Evolutionary conservation across 1,140 invertebrate species (phyloP).

Genomic region (Laupala kohalensis): DNA sequence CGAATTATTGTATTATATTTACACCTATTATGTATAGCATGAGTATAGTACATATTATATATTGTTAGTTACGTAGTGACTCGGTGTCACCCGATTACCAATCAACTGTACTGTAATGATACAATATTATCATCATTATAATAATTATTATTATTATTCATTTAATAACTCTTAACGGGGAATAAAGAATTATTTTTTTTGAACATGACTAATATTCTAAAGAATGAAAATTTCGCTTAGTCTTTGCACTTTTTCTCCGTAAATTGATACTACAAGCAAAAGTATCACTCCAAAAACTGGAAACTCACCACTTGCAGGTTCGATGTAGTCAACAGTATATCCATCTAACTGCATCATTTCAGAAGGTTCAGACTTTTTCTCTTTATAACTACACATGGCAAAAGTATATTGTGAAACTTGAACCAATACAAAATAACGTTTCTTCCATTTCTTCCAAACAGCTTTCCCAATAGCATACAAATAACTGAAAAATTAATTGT

Average conservation of each 20-base stretch:
- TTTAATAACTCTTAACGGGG: too few relatives aligned
- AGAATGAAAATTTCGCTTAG: constrained; percentile 17
- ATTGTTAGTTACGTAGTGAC: too few relatives aligned
- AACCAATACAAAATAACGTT: constrained; percentile 93
- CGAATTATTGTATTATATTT: too few relatives aligned
- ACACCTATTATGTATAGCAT: too few relatives aligned
- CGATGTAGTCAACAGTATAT: constrained; percentile 98
- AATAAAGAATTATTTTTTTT: too few relatives aligned
- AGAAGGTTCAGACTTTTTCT: constrained; percentile 97
- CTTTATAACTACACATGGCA: constrained; percentile 98
- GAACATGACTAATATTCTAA: too few relatives aligned
- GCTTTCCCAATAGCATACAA: constrained; percentile 90
- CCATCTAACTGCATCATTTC: constrained; percentile 99
- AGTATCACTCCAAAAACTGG: not conserved
- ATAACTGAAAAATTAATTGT: constrained; percentile 41
- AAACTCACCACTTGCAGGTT: constrained; percentile 66
- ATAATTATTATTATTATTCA: too few relatives aligned
- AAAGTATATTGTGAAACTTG: constrained; percentile 99
- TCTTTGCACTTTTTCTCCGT: not conserved
- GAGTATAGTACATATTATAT: too few relatives aligned
- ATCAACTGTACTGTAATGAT: too few relatives aligned
- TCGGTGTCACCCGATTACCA: too few relatives aligned
- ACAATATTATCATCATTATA: too few relatives aligned
- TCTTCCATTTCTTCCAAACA: constrained; percentile 99
- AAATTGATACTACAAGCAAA: not conserved